A percentile compares a stretch with the other conserved stretches of the same genome.
Conservation (phyloP, 2,113 vertebrate species). For the Narcine bancroftii region DNA sequence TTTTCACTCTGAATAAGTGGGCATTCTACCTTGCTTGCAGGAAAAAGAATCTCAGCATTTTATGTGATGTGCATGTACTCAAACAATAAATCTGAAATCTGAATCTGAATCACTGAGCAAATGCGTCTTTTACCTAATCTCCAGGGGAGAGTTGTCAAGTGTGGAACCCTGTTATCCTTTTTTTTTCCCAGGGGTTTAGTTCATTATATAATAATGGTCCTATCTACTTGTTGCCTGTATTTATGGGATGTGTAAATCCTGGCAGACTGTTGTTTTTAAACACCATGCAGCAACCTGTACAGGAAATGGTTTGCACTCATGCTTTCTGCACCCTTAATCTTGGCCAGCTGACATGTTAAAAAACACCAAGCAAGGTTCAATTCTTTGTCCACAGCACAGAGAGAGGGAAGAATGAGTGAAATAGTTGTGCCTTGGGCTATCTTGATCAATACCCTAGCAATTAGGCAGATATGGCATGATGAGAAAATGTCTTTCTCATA, state of each 20-base stretch:
- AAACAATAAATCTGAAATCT: too few relatives aligned
- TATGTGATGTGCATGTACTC: too few relatives aligned
- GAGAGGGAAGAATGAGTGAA: not conserved
- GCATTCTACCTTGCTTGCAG: too few relatives aligned
- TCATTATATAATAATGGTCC: not conserved
- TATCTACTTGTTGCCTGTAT: not conserved
- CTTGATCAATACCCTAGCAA: not conserved
- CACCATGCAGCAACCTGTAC: not conserved
- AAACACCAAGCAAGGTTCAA: not conserved
- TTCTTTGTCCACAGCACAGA: not conserved
- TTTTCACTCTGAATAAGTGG: too few relatives aligned
- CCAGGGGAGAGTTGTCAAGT: not conserved
- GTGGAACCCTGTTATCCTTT: not conserved
- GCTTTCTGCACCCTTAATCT: not conserved
- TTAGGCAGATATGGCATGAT: too few relatives aligned
- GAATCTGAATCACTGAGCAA: not conserved
- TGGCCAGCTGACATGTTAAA: not conserved
- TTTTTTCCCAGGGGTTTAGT: not conserved
- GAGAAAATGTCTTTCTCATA: not conserved
- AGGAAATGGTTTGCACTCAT: not conserved
- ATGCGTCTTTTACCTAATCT: not conserved
- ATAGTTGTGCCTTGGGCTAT: too few relatives aligned
- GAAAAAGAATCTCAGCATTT: too few relatives aligned
- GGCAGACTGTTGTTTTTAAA: not conserved
- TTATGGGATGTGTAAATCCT: not conserved